Evolutionary conservation across 2,113 vertebrate genomes (phyloP).

Genomic region (Cariama cristata): DNA sequence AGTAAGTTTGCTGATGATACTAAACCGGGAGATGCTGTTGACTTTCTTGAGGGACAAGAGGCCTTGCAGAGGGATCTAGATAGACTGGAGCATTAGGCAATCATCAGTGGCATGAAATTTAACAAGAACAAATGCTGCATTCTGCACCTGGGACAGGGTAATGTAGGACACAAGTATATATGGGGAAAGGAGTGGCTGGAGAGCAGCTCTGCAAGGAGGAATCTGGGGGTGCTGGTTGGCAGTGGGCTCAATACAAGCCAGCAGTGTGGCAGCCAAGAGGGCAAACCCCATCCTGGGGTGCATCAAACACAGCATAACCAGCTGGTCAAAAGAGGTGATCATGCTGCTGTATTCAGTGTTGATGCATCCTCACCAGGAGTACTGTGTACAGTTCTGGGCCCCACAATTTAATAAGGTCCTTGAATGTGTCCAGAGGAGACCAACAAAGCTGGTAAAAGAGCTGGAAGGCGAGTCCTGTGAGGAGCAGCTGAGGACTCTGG

Average conservation of each 20-base stretch:
- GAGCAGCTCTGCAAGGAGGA: neutral
- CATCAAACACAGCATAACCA: neutral
- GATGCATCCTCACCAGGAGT: neutral
- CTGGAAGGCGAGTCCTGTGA: neutral
- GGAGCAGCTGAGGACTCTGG: too few relatives aligned
- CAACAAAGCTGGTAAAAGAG: neutral
- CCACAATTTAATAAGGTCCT: neutral
- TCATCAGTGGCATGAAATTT: neutral
- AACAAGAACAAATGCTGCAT: neutral
- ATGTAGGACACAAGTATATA: neutral
- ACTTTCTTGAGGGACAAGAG: neutral
- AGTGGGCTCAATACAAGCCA: neutral
- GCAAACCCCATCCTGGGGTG: neutral
- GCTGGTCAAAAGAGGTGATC: neutral
- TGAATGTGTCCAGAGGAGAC: neutral
- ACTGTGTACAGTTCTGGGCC: neutral
- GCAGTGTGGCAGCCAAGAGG: neutral
- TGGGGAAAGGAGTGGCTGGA: neutral
- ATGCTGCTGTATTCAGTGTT: accelerated
- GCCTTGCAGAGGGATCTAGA: neutral
- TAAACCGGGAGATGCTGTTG: neutral
- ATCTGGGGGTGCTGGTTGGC: neutral
- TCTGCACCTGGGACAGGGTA: neutral
- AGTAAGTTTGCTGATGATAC: neutral
- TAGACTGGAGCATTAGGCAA: neutral